Percentiles rank a stretch among this genome's conserved stretches.
Evolutionary conservation across 1,140 invertebrate species (phyloP).

Genomic region (Scaptodrosophila lebanonensis): DNA sequence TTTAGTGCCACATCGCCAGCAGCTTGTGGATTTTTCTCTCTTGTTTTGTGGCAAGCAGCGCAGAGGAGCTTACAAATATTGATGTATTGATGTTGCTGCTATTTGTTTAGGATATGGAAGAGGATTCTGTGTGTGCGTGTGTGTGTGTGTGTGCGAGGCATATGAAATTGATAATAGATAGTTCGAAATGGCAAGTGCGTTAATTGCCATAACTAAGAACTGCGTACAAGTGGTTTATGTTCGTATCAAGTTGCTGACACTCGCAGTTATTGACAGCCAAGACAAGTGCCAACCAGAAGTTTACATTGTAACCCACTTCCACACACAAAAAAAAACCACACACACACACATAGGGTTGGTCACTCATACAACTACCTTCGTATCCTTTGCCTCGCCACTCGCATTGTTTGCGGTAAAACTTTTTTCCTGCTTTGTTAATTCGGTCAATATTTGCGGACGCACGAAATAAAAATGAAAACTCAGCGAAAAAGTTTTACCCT

Average conservation of each 20-base stretch:
- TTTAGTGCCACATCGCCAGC: conserved; percentile 3
- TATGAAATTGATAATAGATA: no score
- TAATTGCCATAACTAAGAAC: no score
- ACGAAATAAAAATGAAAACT: conserved; percentile 74
- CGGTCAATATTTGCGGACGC: conserved; percentile 74
- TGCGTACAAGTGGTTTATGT: no score
- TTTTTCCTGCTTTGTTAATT: conserved; percentile 67
- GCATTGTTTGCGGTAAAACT: conserved; percentile 57
- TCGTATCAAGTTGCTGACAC: no score
- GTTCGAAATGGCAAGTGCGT: no score
- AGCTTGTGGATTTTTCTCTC: conserved; percentile 5
- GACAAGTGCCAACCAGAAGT: no score
- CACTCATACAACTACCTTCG: conserved; percentile 13
- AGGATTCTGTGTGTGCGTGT: neutral
- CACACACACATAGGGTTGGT: no score
- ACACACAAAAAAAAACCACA: no score
- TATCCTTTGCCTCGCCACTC: conserved; percentile 20
- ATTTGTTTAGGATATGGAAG: no score
- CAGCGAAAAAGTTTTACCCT: conserved; percentile 53
- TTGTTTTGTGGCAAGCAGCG: no score
- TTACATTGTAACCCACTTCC: no score
- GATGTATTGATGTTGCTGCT: neutral
- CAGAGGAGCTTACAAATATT: conserved; percentile 3
- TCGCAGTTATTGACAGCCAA: no score
- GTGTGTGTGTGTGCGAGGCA: neutral